Evolutionary conservation across 2,113 vertebrate genomes (phyloP).

Genomic region (Eptesicus fuscus): DNA sequence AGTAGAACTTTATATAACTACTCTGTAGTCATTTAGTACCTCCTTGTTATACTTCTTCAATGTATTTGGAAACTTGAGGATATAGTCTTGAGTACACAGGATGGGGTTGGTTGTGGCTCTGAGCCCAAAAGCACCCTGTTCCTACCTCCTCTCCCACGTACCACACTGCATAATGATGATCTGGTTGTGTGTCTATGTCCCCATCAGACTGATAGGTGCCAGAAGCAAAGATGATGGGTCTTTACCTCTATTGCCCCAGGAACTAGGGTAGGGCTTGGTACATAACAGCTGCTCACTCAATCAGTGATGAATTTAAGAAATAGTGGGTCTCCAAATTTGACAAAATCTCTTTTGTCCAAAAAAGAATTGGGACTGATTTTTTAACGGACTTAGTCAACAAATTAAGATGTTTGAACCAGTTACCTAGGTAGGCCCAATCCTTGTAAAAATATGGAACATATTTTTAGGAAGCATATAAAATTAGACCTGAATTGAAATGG

Average conservation of each 20-base stretch:
- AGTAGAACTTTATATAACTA: neutral
- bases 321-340: neutral
- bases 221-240: neutral
- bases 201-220: neutral
- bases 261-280: neutral
- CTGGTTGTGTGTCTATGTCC: neutral
- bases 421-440: neutral
- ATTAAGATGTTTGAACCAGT: neutral
- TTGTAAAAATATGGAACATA: neutral
- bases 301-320: neutral
- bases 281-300: neutral
- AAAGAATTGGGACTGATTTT: neutral
- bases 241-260: neutral
- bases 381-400: neutral
- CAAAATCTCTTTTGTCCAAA: neutral
- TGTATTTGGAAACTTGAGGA: neutral
- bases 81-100: neutral
- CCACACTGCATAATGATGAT: neutral
- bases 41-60: neutral
- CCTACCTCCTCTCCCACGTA: neutral
- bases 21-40: neutral
- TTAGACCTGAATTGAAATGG: conserved; percentile 30
- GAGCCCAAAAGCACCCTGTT: neutral
- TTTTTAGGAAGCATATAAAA: conserved; percentile 32
- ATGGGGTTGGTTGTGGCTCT: neutral